phyloP scores from a whole-genome alignment of 2,113 vertebrate genomes.

The Dicerorhinus sumatrensis region DNA sequence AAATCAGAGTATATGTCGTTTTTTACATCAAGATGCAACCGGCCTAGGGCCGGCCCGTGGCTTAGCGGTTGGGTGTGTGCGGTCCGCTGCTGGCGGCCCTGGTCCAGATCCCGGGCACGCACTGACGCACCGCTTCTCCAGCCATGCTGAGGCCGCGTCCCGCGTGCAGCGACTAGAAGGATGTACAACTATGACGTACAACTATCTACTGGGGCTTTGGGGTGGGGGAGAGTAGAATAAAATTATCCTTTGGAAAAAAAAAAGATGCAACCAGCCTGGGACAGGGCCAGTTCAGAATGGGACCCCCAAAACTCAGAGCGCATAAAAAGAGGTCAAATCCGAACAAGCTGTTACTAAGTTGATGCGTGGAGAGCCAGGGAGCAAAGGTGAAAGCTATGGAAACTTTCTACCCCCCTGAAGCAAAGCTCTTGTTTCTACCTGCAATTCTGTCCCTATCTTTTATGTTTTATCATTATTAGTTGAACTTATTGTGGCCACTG shows the following conservation, averaged over 20 bases:
- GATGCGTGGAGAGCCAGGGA: not conserved
- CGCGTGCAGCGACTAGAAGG: too few relatives aligned
- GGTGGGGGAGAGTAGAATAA: too few relatives aligned
- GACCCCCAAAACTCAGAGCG: not conserved
- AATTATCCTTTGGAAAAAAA: too few relatives aligned
- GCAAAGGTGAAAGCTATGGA: not conserved
- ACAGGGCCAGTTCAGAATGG: not conserved
- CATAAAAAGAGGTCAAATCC: not conserved
- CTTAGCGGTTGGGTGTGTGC: too few relatives aligned
- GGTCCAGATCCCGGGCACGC: too few relatives aligned
- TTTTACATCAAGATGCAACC: conserved; percentile 1
- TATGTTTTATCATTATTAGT: not conserved
- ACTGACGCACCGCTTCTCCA: too few relatives aligned
- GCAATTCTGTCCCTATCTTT: not conserved
- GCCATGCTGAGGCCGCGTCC: too few relatives aligned
- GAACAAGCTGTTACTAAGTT: not conserved
- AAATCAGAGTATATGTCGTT: not conserved
- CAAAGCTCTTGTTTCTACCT: not conserved
- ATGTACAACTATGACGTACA: too few relatives aligned
- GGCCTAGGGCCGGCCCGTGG: too few relatives aligned
- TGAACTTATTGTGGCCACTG: not conserved
- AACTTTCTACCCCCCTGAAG: not conserved
- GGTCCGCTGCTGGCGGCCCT: too few relatives aligned
- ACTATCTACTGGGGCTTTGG: too few relatives aligned
- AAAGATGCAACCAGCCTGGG: not conserved